Conservation (phyloP, 2,797 vertebrate genomes). For the Halcyon smyrnensis region DNA sequence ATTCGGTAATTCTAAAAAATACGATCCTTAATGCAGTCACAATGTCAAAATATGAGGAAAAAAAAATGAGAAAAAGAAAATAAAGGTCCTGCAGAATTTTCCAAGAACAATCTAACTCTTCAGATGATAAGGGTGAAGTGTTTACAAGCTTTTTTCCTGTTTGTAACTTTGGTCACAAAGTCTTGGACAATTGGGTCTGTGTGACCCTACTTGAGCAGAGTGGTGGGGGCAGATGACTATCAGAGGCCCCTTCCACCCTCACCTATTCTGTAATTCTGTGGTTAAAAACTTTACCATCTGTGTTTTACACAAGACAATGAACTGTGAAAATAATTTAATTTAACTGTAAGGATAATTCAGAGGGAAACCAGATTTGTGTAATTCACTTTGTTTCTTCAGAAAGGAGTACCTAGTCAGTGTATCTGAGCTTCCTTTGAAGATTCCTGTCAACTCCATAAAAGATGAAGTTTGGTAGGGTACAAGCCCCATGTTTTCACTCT, state of each 20-base stretch:
- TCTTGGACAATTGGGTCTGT: background rate
- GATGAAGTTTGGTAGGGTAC: background rate
- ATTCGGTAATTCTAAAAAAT: background rate
- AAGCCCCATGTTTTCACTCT: background rate
- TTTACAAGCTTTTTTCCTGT: background rate
- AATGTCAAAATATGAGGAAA: background rate
- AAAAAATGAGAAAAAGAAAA: background rate
- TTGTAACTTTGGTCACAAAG: background rate
- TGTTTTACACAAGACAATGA: background rate
- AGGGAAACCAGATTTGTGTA: background rate
- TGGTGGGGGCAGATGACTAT: background rate
- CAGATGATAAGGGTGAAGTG: background rate
- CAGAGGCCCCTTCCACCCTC: background rate
- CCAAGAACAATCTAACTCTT: background rate
- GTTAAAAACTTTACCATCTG: background rate
- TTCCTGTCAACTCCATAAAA: background rate
- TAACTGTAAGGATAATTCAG: background rate
- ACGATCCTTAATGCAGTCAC: background rate
- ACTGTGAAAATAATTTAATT: background rate
- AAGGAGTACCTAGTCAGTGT: background rate
- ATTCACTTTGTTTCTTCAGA: background rate
- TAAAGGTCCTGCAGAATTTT: background rate
- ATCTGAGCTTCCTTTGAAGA: background rate
- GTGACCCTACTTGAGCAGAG: background rate
- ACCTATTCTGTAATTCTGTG: background rate